Evolutionary conservation across 2,113 vertebrate species (phyloP).

Genomic region (Ptilonorhynchus violaceus): DNA sequence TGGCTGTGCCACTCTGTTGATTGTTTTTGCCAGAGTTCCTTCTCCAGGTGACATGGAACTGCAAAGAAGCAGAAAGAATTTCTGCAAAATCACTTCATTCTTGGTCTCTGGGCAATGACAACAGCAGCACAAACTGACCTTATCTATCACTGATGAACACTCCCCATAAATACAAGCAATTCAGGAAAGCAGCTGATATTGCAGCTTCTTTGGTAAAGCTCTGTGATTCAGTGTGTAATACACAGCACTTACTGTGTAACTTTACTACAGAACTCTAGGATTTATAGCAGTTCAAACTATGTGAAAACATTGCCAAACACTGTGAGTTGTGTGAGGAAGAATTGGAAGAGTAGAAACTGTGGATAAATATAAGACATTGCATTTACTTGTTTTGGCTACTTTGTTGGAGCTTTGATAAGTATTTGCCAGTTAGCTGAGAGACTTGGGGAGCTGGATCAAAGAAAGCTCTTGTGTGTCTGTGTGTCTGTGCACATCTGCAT

Average conservation of each 20-base stretch:
- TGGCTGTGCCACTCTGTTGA: not conserved
- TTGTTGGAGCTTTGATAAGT: not conserved
- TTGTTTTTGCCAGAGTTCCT: not conserved
- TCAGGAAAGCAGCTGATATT: slow-evolving; percentile 36
- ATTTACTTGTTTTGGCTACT: not conserved
- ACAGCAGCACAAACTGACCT: not conserved
- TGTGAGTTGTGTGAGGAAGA: not conserved
- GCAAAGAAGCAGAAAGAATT: not conserved
- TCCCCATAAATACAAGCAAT: slow-evolving; percentile 22
- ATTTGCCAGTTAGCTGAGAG: not conserved
- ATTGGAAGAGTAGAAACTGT: not conserved
- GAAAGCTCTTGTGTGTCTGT: not conserved
- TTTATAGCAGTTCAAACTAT: not conserved
- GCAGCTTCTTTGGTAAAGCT: slow-evolving; percentile 30
- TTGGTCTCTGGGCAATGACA: not conserved
- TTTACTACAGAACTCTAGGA: not conserved
- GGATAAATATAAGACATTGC: not conserved
- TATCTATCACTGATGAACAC: not conserved
- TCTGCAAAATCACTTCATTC: not conserved
- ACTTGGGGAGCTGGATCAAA: not conserved
- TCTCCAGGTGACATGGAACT: not conserved
- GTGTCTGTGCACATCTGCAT: not conserved
- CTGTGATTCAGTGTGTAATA: not conserved
- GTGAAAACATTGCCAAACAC: not conserved
- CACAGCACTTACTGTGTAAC: not conserved